Evolutionary conservation across 2,797 vertebrate species (phyloP).

Genomic region (Pitangus sulphuratus): DNA sequence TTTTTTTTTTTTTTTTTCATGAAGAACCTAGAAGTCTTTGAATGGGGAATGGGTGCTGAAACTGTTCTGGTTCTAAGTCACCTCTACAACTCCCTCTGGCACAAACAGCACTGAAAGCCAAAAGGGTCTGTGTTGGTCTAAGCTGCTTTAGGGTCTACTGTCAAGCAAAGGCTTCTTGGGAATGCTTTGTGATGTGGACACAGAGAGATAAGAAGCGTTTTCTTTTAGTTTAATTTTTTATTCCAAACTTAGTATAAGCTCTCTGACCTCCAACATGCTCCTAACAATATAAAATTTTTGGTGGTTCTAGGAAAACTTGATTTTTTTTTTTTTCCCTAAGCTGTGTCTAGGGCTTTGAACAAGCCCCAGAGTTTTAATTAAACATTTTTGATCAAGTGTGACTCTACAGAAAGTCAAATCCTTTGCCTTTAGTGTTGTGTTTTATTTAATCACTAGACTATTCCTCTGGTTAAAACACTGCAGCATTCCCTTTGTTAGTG

Average conservation of each 20-base stretch:
- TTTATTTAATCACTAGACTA: slow-evolving; percentile 6
- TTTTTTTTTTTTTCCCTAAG: background rate
- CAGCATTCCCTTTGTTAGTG: background rate
- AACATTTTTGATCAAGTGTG: background rate
- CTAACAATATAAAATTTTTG: background rate
- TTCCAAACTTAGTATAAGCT: background rate
- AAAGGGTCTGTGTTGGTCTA: background rate
- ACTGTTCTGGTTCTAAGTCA: background rate
- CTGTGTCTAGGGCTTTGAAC: slow-evolving; percentile 2
- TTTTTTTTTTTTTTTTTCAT: background rate
- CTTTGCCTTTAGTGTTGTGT: slow-evolving; percentile 37
- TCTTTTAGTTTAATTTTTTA: background rate
- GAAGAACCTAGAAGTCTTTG: background rate
- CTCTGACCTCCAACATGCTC: background rate
- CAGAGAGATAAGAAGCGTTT: background rate
- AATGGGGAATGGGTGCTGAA: background rate
- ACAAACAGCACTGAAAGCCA: background rate
- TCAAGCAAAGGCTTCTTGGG: background rate
- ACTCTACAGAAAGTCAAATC: background rate
- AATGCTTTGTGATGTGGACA: background rate
- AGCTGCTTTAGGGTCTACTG: background rate
- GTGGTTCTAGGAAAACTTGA: background rate
- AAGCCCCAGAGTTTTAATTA: slow-evolving; percentile 42
- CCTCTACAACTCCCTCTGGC: background rate
- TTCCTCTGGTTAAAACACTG: background rate